phyloP scores from a whole-genome alignment of 2,113 vertebrate species.

The Thamnaconus septentrionalis region DNA sequence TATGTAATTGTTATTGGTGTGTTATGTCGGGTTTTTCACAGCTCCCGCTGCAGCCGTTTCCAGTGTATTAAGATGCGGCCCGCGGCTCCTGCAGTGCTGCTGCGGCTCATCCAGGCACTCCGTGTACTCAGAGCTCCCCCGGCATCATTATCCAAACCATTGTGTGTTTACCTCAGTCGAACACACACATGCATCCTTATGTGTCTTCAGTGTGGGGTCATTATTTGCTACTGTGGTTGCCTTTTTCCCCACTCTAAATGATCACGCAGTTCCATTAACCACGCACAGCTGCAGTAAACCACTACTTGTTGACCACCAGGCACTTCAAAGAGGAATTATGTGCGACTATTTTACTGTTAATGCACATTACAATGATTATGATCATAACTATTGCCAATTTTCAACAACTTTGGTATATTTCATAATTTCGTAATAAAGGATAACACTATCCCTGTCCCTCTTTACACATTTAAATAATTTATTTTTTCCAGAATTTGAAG shows the following conservation, averaged over 20 bases:
- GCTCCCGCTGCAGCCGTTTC: constrained; percentile 44
- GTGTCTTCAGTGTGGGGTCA: too few relatives aligned
- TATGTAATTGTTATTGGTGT: constrained; percentile 28
- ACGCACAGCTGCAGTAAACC: not conserved
- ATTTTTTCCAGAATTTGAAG: too few relatives aligned
- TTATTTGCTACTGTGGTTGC: not conserved
- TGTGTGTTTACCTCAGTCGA: not conserved
- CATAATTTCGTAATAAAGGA: too few relatives aligned
- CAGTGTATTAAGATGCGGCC: constrained; percentile 53
- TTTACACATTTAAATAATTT: too few relatives aligned
- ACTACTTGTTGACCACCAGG: not conserved
- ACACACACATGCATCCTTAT: too few relatives aligned
- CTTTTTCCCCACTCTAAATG: not conserved
- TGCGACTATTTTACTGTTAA: too few relatives aligned
- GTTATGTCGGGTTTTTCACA: constrained; percentile 29
- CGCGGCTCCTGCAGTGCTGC: constrained; percentile 47
- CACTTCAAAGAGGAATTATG: not conserved
- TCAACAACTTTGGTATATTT: too few relatives aligned
- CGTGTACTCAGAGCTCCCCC: not conserved
- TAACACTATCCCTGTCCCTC: too few relatives aligned
- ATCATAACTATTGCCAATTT: too few relatives aligned
- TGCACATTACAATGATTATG: too few relatives aligned
- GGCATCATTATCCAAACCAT: not conserved
- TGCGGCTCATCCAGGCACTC: constrained; percentile 14
- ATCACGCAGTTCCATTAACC: not conserved